Evolutionary conservation across 2,797 vertebrate genomes (phyloP).

Genomic region (Gymnoscopelus microlampas): DNA sequence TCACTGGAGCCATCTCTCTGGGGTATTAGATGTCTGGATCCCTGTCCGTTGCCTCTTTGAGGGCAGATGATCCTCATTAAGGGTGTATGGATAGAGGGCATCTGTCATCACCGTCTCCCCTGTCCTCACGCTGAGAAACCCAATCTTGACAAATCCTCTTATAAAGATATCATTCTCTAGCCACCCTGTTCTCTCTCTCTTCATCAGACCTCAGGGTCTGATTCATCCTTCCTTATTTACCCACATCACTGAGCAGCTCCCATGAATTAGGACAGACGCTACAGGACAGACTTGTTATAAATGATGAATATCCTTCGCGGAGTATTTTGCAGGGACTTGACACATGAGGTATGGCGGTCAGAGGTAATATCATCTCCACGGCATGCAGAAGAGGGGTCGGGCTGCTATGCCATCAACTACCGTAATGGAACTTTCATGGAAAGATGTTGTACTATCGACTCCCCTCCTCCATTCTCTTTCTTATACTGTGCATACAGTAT

Average conservation of each 20-base stretch:
- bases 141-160: slow-evolving; percentile 73
- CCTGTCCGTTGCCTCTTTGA: slow-evolving; percentile 49
- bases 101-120: slow-evolving; percentile 50
- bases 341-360: slow-evolving; percentile 53
- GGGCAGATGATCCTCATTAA: slow-evolving; percentile 73
- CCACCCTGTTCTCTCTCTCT: slow-evolving; percentile 19
- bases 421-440: slow-evolving; percentile 65
- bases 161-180: slow-evolving; percentile 59
- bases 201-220: slow-evolving; percentile 38
- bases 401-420: slow-evolving; percentile 60
- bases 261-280: slow-evolving; percentile 39
- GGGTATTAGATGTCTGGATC: slow-evolving; percentile 65
- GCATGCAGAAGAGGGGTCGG: slow-evolving; percentile 63
- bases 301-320: slow-evolving; percentile 50
- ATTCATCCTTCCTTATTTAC: slow-evolving; percentile 51
- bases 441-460: slow-evolving; percentile 25
- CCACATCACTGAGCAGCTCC: slow-evolving; percentile 52
- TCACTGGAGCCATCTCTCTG: slow-evolving; percentile 37
- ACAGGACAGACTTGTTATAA: slow-evolving; percentile 39
- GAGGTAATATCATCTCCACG: slow-evolving; percentile 39
- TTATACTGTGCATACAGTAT: slow-evolving; percentile 11
- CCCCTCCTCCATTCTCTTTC: slow-evolving; percentile 33
- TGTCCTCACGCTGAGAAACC: slow-evolving; percentile 55
- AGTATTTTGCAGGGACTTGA: slow-evolving; percentile 32
- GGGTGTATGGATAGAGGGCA: slow-evolving; percentile 57